A percentile compares a stretch with the other conserved stretches of the same genome.
phyloP scores from a whole-genome alignment of 2,797 vertebrate species.

The Pempheris klunzingeri region DNA sequence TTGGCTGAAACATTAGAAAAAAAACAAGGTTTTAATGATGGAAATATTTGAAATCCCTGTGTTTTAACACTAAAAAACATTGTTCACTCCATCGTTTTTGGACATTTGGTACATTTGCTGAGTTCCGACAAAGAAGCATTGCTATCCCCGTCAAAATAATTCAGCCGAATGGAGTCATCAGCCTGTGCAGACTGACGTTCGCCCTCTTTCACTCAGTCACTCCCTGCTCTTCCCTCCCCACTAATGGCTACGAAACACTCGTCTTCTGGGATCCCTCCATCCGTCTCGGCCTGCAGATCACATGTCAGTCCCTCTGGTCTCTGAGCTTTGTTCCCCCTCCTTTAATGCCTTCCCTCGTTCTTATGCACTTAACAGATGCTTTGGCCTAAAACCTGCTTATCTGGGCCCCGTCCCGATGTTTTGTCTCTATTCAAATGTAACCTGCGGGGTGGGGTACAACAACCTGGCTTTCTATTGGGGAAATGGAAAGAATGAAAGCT shows the following conservation, averaged over 20 bases:
- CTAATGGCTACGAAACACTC: conserved; percentile 60
- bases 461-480: conserved; percentile 29
- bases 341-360: conserved; percentile 56
- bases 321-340: conserved; percentile 65
- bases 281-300: conserved; percentile 65
- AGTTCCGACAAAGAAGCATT: conserved; percentile 16
- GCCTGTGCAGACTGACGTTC: conserved; percentile 9
- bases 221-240: conserved; percentile 21
- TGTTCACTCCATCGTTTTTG: neutral
- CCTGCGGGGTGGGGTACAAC: conserved; percentile 38
- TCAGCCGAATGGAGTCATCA: conserved; percentile 29
- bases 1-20: neutral
- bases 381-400: conserved; percentile 63
- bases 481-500: conserved; percentile 61
- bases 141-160: conserved; percentile 38
- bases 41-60: neutral
- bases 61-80: neutral
- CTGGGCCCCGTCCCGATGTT: conserved; percentile 67
- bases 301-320: conserved; percentile 74
- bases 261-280: conserved; percentile 71
- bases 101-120: neutral
- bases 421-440: conserved; percentile 60
- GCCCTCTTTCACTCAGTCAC: conserved; percentile 15
- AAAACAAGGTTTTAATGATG: too few species aligned
- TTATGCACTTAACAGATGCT: conserved; percentile 82